A percentile compares a stretch with the other conserved stretches of the same genome.
Evolutionary conservation across 2,797 vertebrate species (phyloP).

Genomic region (Podarcis siculus): DNA sequence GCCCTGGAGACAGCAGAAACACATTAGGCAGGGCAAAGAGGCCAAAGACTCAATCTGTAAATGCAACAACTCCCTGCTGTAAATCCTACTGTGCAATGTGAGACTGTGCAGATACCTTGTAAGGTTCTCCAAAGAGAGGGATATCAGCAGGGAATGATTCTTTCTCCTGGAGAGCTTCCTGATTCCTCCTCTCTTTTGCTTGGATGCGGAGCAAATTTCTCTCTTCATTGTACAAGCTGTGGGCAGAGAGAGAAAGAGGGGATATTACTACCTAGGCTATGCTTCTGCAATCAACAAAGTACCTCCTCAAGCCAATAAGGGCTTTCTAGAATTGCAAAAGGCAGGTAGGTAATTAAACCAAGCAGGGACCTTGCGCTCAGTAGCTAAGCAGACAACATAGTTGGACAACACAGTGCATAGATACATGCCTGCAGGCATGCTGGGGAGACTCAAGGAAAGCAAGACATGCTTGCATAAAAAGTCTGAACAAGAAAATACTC

Average conservation of each 20-base stretch:
- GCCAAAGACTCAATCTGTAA: background rate
- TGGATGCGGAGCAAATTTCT: slow-evolving; percentile 90
- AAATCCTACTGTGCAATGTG: fast-evolving
- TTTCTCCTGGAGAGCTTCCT: slow-evolving; percentile 86
- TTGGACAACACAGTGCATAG: background rate
- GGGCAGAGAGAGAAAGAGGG: slow-evolving; percentile 33
- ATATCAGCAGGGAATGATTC: slow-evolving; percentile 79
- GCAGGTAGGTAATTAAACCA: background rate
- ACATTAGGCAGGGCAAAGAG: background rate
- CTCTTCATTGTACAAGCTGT: slow-evolving; percentile 89
- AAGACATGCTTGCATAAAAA: background rate
- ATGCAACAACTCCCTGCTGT: background rate
- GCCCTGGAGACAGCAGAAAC: background rate
- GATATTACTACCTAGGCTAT: background rate
- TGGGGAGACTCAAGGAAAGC: background rate
- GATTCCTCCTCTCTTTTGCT: slow-evolving; percentile 90
- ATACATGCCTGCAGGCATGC: background rate
- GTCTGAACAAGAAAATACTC: background rate
- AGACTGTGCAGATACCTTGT: slow-evolving; percentile 83
- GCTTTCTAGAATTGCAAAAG: slow-evolving; percentile 19
- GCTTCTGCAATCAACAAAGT: fast-evolving
- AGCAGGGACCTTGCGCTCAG: background rate
- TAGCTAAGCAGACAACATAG: fast-evolving
- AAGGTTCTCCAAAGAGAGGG: slow-evolving; percentile 93
- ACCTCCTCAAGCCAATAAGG: background rate